phyloP scores from a whole-genome alignment of 2,797 vertebrate species.

The Pelodytes ibericus region DNA sequence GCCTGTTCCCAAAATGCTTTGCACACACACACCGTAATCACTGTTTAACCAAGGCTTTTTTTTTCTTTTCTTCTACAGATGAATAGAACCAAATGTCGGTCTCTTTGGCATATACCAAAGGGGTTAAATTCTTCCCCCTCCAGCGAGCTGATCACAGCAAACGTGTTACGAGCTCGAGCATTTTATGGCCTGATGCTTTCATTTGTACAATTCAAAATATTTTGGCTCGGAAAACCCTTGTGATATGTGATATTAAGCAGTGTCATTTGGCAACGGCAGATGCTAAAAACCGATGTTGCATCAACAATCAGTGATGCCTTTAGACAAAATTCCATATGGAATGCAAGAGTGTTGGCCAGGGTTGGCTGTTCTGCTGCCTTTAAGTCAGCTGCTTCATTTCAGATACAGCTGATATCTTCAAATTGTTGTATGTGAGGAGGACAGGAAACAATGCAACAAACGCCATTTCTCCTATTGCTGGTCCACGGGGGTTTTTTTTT shows the following conservation, averaged over 20 bases:
- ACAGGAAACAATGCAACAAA: constrained; percentile 30
- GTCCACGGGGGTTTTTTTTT: no score
- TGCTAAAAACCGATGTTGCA: constrained; percentile 66
- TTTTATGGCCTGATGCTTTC: constrained; percentile 50
- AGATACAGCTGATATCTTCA: constrained; percentile 33
- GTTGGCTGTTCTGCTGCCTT: constrained; percentile 49
- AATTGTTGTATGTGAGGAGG: constrained; percentile 37
- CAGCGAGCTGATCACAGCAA: background rate
- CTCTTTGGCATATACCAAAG: background rate
- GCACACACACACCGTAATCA: no score
- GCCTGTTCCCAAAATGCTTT: no score
- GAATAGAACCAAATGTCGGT: background rate
- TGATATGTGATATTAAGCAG: constrained; percentile 58
- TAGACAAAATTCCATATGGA: constrained; percentile 72
- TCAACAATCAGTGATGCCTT: constrained; percentile 70
- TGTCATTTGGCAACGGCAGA: constrained; percentile 68
- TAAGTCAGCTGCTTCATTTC: constrained; percentile 49
- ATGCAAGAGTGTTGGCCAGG: constrained; percentile 63
- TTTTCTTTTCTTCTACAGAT: no score
- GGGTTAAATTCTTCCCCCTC: constrained; percentile 13
- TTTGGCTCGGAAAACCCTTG: constrained; percentile 63
- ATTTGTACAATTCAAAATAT: constrained; percentile 59
- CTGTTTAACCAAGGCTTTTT: no score
- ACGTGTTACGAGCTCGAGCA: constrained; percentile 19
- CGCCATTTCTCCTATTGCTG: constrained; percentile 1